These are phyloP conservation scores for Mastomys coucha DNA, from an alignment of 2,113 vertebrate species.

Conservation along the genomic window DNA sequence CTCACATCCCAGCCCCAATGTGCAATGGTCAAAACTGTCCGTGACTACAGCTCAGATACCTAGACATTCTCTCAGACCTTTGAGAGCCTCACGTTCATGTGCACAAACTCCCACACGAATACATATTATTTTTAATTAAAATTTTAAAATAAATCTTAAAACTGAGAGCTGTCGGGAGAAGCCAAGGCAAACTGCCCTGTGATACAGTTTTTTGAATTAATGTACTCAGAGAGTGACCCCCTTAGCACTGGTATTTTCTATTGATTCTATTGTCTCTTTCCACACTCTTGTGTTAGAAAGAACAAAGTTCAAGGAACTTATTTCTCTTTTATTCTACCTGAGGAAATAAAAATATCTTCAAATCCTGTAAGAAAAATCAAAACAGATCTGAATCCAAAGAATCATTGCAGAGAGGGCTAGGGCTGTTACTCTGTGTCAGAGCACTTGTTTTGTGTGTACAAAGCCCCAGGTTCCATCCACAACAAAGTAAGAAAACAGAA, in stretches of 20 bases:
- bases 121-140: not conserved
- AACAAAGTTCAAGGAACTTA: not conserved
- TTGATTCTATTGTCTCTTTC: not conserved
- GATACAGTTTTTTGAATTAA: not conserved
- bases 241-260: rapidly evolving
- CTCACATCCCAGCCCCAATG: not conserved
- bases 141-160: not conserved
- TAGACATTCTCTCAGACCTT: not conserved
- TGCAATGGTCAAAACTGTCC: not conserved
- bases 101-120: not conserved
- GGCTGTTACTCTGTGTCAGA: not conserved
- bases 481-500: not conserved
- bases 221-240: too few species aligned
- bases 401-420: not conserved
- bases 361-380: not conserved
- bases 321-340: not conserved
- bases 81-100: not conserved
- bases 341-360: not conserved
- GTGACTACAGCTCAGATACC: not conserved
- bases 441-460: not conserved
- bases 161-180: not conserved
- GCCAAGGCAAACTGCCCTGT: too few species aligned
- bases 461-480: not conserved
- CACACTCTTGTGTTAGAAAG: not conserved
- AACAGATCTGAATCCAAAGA: not conserved